Evolutionary conservation across 30 jellyfish, hydroid and myxozoan genomes (phyloP), one percentile per base, ranked within the genome.

Genomic region (Pseudorhiza aurosa): DNA sequence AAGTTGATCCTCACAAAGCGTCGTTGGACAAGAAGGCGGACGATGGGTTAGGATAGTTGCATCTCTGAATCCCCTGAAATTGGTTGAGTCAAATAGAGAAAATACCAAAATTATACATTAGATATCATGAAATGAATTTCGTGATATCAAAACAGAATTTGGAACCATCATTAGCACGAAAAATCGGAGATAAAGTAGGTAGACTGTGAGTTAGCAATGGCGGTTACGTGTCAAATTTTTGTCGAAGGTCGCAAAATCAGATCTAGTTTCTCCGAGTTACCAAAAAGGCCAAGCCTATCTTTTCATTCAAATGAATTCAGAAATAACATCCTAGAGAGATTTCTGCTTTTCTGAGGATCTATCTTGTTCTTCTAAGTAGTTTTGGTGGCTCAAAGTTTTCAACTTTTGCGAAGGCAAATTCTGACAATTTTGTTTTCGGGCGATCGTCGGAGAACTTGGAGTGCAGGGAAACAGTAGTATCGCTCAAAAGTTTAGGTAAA

Each of bases 241-340:
- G 58, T 45, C 71, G 83, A 70, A 70, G 83, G 83, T 18, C 50
- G 29, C 57, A 70, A 70, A 70, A 45, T 70, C 46, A 31, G 39
- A 15, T 19, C n/a, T 2, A 32, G 32, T 60, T 60, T 30, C 45
- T 10, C 17, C 29, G 56, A 25, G 11, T 36, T 60, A 11, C 50
- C n/a, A 28, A n/a, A 7, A 27, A 51, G 57, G 25, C 32, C 22
- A 14, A 29, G 22, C 7, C 63, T 25, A 49, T 49, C 22, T 49
- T 49, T 2, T 12, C 63, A 12, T 15, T 2, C 10, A 25, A 15
- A 6, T 2, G 63, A 49, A 3, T 4, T 4, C 6, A 49, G 19
- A 49, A 14, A 12, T 25, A 49, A 49, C n/a, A 12, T 29, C 63
- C 22, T n/a, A n/a, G n/a, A n/a, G n/a, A n/a, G n/a, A n/a, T n/a